Evolutionary conservation across 2,113 vertebrate genomes (phyloP), one percentile per base, ranked within the genome.

Genomic region (Hemibagrus wyckioides): DNA sequence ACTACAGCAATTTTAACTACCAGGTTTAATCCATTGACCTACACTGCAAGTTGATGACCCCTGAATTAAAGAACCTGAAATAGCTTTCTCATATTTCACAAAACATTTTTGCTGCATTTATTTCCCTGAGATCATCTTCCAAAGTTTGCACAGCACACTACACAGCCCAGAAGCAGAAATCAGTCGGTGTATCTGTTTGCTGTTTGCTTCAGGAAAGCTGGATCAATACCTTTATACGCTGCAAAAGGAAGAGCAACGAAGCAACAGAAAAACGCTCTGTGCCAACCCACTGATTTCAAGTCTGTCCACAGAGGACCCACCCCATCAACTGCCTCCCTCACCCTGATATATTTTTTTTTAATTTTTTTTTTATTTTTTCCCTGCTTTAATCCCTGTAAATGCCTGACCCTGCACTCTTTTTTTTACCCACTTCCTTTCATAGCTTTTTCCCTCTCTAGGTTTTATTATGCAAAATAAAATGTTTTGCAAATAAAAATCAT

Each of bases 391-490:
- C 52, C 52, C 77, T 56, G 77, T 39, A 59, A 81, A 81, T 6
- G 21, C 79, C 79, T 59, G 79, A 81, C 79, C 79, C 11, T 25
- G 56, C 79, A 81, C 79, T 59, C 36, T 25, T 33, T 5, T 80
- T 80, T 57, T 80, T 48, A n/a, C n/a, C n/a, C 17, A 54, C 30
- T 54, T 57, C 23, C 52, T 80, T 80, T 21, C 52, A 56, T 36
- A 8, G 48, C 76, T 30, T 54, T n/a, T 73, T 48, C 21, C 54
- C 21, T 39, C 10, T 36, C 30, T 56, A 13, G 77, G 79, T 15
- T 80, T 80, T 80, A 39, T 57, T 59, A 59, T 80, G 33, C 79
- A 39, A 81, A 81, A 59, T 59, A 14, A 81, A 59, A 59, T 41
- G 54, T 57, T 19, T 56, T 56, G 17, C 77, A 54, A 54, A 79